Evolutionary conservation across 2,113 vertebrate species (phyloP), one percentile per base, ranked within the genome.

Genomic region (Zosterops japonicus): DNA sequence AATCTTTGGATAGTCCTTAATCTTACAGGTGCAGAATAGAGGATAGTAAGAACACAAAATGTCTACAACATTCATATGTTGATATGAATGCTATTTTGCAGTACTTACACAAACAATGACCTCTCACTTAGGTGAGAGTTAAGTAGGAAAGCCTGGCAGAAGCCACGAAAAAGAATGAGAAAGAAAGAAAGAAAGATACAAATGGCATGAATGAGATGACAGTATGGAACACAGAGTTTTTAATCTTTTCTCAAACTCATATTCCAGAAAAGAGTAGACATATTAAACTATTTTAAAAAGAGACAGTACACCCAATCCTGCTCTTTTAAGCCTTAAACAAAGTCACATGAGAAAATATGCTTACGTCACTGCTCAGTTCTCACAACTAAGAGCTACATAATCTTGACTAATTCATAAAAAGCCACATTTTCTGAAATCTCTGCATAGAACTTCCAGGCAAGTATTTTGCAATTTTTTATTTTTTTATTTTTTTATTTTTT

Each of bases 91-190:
- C 85, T 93, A 93, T 75, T 91, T 83, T 90, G 74, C 86, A 95
- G 95, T 97, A 97, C 93, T 97, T 97, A 96, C 93, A 96, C 80
- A 96, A 86, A 82, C 27, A 93, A 72, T 94, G 91, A 94, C 89
- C 89, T 97, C 94, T 96, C 94, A 94, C 69, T 94, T 90, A 94
- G 4, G 68, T 93, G 79, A 97, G 94, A 88, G 91, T 94, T 90
- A 94, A 96, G 94, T 94, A 83, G 77, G 91, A 97, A 97, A 97
- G 95, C 93, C 94, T 97, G 95, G 94, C 89, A 96, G 95, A 96
- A 92, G 97, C 81, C 65, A 95, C 82, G 91, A 74, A 94, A 96
- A 96, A 91, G 91, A 96, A 94, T 89, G 42, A 93, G 72, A 97
- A 95, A 96, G 65, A 90, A 91, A 96, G 82, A 93, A 50, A 50